Evolutionary conservation across 2,113 vertebrate genomes (phyloP).

Genomic region (Urocynchramus pylzowi): DNA sequence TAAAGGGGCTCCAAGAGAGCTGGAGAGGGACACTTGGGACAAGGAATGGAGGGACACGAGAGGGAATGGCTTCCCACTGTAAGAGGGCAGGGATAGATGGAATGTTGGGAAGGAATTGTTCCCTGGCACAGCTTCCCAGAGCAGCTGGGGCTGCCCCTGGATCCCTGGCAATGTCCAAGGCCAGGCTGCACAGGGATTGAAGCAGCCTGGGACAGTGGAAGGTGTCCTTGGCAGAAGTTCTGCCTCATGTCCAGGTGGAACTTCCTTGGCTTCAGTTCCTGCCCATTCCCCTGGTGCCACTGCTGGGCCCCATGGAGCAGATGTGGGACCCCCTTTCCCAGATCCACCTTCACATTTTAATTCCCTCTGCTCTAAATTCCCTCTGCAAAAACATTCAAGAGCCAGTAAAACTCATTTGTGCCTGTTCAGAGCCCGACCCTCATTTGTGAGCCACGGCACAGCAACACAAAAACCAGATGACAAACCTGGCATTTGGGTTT

Average conservation of each 20-base stretch:
- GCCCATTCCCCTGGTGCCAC: neutral
- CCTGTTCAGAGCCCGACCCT: neutral
- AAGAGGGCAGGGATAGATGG: neutral
- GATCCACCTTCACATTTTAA: neutral
- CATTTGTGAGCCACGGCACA: neutral
- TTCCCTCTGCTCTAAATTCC: neutral
- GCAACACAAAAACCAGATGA: rapidly evolving
- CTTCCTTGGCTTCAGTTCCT: neutral
- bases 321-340: neutral
- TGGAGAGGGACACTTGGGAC: neutral
- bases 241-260: neutral
- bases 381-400: neutral
- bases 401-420: neutral
- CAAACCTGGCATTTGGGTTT: neutral
- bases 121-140: neutral
- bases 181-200: neutral
- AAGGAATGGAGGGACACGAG: neutral
- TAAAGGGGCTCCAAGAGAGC: neutral
- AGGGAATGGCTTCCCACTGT: neutral
- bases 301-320: neutral
- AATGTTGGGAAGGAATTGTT: neutral
- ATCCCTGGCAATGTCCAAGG: neutral
- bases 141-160: neutral
- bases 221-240: neutral
- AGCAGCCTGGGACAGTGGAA: rapidly evolving